Evolutionary conservation across 2,888 invertebrate species (phyloP), one percentile per base, ranked within the genome.

Genomic region (Dendrolimus houi): DNA sequence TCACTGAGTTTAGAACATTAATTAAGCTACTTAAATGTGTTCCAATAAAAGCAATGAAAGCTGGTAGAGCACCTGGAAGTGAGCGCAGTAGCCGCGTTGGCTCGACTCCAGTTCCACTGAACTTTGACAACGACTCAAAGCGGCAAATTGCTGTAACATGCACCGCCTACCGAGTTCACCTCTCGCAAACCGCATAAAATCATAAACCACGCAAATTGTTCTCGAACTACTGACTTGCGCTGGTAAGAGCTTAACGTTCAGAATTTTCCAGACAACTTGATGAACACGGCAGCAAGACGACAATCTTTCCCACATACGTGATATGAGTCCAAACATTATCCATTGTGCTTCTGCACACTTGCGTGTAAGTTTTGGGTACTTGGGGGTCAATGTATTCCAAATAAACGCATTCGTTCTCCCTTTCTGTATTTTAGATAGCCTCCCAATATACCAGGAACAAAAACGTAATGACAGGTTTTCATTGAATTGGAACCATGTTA

Each of bases 81-180:
- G 75, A 71, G 70, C 72, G 72, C 73, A 63, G 69, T 77, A 82
- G 80, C 79, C 79, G 79, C 74, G 66, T 87, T 88, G 89, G 89
- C 88, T 64, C 64, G 62, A 59, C 73, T 87, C 88, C 88, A 89
- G 87, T 77, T 82, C 88, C 67, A 89, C 84, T 89, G 87, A 89
- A 88, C 89, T 89, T 88, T 89, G 87, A 86, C 86, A 85, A 85
- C 72, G 72, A 74, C 73, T 71, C 71, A 70, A 67, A 70, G 71
- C 74, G 72, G 75, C 74, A 81, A 81, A 81, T 81, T 77, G 73
- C 79, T 67, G 70, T 70, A 70, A 72, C 71, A 69, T 72, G 29
- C 6, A 29, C 47, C 12, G 47, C 47, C 47, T 47, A 29, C 29
- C 47, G 47, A 3, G 12, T 47, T 47, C 47, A 47, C 12, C 47